Percentiles rank a stretch among this genome's conserved stretches.
phyloP scores from a whole-genome alignment of 1,140 invertebrate species.

The Lepidurus apus region DNA sequence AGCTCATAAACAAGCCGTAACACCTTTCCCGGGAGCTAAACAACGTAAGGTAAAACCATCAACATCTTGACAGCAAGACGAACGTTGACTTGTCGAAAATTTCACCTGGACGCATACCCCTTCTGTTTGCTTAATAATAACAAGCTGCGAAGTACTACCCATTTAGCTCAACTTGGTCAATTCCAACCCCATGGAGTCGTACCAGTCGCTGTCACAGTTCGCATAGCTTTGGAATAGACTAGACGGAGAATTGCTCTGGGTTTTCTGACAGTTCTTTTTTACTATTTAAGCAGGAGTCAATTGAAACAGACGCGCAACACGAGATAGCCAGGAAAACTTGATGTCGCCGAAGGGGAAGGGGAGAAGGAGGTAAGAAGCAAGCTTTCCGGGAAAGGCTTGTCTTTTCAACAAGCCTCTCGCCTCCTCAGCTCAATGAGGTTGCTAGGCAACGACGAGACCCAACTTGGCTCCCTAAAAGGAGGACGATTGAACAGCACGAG shows the following conservation, averaged over 20 bases:
- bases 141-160: too few relatives aligned
- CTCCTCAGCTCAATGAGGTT: not conserved
- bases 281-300: too few relatives aligned
- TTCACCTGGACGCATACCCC: not conserved
- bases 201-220: too few relatives aligned
- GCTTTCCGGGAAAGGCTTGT: not conserved
- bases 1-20: not conserved
- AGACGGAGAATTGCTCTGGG: too few relatives aligned
- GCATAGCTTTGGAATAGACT: too few relatives aligned
- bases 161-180: too few relatives aligned
- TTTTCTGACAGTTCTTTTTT: too few relatives aligned
- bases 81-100: not conserved
- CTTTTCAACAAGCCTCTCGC: not conserved
- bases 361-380: not conserved
- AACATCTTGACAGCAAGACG: not conserved
- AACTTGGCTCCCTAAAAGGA: not conserved
- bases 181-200: too few relatives aligned
- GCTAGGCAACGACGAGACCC: not conserved
- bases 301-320: too few relatives aligned
- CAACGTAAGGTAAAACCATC: not conserved
- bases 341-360: not conserved
- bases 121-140: too few relatives aligned
- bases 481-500: not conserved
- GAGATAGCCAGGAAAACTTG: too few relatives aligned
- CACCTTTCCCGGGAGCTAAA: slow-evolving; percentile 3